These are phyloP conservation scores for Tolypeutes matacus DNA, from an alignment of 2,797 vertebrate genomes.

Conservation along the genomic window DNA sequence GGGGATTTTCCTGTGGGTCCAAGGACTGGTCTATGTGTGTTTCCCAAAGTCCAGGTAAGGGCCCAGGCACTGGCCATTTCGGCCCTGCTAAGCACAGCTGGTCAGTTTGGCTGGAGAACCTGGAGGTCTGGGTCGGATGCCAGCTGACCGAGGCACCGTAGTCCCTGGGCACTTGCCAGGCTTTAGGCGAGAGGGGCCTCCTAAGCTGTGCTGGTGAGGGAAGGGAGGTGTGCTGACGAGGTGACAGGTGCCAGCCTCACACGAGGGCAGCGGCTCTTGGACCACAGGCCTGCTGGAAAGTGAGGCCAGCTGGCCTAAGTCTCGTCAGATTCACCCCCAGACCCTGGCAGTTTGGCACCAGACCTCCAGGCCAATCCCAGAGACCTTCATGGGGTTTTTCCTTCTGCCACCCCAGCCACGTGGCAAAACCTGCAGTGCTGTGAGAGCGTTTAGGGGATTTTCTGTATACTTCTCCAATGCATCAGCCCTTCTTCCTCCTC, in stretches of 20 bases:
- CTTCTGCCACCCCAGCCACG: too few species aligned
- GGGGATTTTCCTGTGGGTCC: conserved; percentile 14
- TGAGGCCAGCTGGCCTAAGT: too few species aligned
- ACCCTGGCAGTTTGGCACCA: too few species aligned
- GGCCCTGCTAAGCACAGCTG: neutral
- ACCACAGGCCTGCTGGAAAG: too few species aligned
- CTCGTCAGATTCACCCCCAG: too few species aligned
- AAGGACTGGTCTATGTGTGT: conserved; percentile 38
- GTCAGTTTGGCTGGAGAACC: neutral
- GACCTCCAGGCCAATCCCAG: too few species aligned
- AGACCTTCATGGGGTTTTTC: too few species aligned
- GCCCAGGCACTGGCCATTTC: neutral
- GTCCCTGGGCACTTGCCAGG: neutral
- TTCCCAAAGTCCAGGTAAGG: neutral
- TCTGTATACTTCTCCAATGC: too few species aligned
- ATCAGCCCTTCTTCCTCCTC: too few species aligned
- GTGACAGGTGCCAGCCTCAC: neutral
- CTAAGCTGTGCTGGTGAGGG: neutral
- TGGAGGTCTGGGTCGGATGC: neutral
- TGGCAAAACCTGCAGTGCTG: too few species aligned
- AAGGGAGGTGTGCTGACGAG: too few species aligned
- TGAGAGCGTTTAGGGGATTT: too few species aligned
- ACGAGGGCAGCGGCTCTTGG: neutral
- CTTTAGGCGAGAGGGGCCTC: neutral
- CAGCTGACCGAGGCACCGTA: neutral